Percentiles rank a stretch among this genome's conserved stretches.
These are phyloP conservation scores for Drosophila orosa DNA, from an alignment of 1,140 invertebrate genomes.

Conservation along the genomic window DNA sequence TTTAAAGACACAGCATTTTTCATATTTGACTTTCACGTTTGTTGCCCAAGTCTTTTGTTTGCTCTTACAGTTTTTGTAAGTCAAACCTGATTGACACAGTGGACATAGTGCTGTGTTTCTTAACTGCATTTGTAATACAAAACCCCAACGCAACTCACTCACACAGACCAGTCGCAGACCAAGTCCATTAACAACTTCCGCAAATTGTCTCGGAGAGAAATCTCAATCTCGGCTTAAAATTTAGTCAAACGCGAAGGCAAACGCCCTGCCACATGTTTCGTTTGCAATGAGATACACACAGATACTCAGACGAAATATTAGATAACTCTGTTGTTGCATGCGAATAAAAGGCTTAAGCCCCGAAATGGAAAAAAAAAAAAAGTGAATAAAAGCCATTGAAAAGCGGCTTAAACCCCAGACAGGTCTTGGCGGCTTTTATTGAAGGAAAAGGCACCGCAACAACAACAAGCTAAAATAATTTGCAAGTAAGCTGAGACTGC, in stretches of 20 bases:
- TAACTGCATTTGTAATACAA: constrained; percentile 33
- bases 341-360: constrained; percentile 63
- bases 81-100: constrained; percentile 32
- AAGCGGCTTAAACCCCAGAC: constrained; percentile 33
- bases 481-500: constrained; percentile 63
- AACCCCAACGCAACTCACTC: constrained; percentile 11
- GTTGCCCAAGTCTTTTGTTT: constrained; percentile 70
- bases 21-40: constrained; percentile 26
- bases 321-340: constrained; percentile 77
- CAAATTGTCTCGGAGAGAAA: constrained; percentile 60
- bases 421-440: constrained; percentile 51
- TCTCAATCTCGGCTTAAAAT: constrained; percentile 67
- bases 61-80: constrained; percentile 4
- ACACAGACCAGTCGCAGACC: constrained; percentile 32
- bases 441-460: constrained; percentile 19
- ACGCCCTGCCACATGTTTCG: constrained; percentile 65
- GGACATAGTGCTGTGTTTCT: constrained; percentile 18
- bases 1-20: not conserved
- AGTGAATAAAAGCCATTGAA: constrained; percentile 50
- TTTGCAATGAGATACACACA: constrained; percentile 39
- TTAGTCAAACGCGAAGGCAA: constrained; percentile 78
- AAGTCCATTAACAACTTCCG: constrained; percentile 69
- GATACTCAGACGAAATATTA: constrained; percentile 45
- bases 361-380: constrained; percentile 17
- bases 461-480: constrained; percentile 63